Evolutionary conservation across 2,797 vertebrate genomes (phyloP).

Genomic region (Lacerta viridis): DNA sequence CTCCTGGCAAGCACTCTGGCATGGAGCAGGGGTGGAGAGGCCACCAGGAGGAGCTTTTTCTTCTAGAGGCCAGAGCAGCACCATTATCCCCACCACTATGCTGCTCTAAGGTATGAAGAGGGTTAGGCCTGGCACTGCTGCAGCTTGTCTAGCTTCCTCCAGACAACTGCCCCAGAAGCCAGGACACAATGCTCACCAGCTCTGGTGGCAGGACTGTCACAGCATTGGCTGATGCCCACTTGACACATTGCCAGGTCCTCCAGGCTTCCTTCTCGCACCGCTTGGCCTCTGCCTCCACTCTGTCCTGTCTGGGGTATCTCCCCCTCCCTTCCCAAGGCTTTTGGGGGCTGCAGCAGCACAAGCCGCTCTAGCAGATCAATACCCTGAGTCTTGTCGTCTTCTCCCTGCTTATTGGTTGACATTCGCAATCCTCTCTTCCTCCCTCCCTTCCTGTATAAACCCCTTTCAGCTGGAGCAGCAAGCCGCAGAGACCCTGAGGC

Average conservation of each 20-base stretch:
- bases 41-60: too few relatives aligned
- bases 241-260: neutral
- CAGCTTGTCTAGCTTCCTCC: too few relatives aligned
- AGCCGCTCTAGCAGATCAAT: constrained; percentile 85
- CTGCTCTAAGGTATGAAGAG: too few relatives aligned
- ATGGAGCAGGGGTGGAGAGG: too few relatives aligned
- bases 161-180: too few relatives aligned
- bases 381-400: constrained; percentile 87
- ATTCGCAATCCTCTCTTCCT: constrained; percentile 76
- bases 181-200: too few relatives aligned
- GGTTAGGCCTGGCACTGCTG: too few relatives aligned
- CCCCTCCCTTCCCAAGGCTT: constrained; percentile 12
- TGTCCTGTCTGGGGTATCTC: constrained; percentile 26
- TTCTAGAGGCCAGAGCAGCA: too few relatives aligned
- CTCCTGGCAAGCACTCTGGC: too few relatives aligned
- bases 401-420: constrained; percentile 89
- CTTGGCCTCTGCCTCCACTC: neutral
- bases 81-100: too few relatives aligned
- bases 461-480: constrained; percentile 74
- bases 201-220: neutral
- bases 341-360: constrained; percentile 75
- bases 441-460: constrained; percentile 63
- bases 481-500: constrained; percentile 77
- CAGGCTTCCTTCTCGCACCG: neutral
- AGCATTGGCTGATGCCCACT: neutral